phyloP scores from a whole-genome alignment of 2,888 invertebrate species.

The Pachycephus smyrnensis region DNA sequence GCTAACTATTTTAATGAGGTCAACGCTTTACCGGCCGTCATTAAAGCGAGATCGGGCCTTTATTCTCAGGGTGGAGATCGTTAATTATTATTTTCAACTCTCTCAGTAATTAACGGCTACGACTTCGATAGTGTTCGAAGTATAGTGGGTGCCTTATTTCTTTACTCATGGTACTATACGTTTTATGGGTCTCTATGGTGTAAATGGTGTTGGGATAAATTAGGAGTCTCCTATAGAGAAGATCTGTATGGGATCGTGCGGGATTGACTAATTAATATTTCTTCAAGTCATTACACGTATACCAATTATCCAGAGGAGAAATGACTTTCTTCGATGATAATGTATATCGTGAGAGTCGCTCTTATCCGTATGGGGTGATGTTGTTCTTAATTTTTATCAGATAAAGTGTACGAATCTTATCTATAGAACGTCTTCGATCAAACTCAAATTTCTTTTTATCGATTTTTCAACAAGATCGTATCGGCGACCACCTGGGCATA shows the following conservation, averaged over 20 bases:
- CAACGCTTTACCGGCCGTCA: constrained; percentile 34
- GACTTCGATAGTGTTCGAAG: background rate
- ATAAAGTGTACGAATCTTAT: background rate
- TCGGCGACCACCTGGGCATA: background rate
- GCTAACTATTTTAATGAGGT: constrained; percentile 30
- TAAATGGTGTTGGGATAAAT: constrained; percentile 5
- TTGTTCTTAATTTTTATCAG: background rate
- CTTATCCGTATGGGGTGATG: background rate
- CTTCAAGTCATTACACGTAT: background rate
- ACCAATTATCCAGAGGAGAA: background rate
- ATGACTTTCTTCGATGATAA: background rate
- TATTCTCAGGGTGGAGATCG: constrained; percentile 22
- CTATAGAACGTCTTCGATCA: background rate
- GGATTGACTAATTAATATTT: background rate
- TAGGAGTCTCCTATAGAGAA: background rate
- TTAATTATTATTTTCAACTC: constrained; percentile 43
- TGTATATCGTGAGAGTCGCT: background rate
- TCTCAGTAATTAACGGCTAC: constrained; percentile 11
- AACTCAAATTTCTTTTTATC: background rate
- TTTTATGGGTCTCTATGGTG: background rate
- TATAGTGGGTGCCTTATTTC: background rate
- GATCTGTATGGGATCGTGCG: background rate
- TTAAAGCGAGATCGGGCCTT: constrained; percentile 29
- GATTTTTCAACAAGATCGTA: background rate
- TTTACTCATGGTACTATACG: background rate